Evolutionary conservation across 2,888 invertebrate genomes (phyloP), one percentile per base, ranked within the genome.

Genomic region (Neoascia interrupta): DNA sequence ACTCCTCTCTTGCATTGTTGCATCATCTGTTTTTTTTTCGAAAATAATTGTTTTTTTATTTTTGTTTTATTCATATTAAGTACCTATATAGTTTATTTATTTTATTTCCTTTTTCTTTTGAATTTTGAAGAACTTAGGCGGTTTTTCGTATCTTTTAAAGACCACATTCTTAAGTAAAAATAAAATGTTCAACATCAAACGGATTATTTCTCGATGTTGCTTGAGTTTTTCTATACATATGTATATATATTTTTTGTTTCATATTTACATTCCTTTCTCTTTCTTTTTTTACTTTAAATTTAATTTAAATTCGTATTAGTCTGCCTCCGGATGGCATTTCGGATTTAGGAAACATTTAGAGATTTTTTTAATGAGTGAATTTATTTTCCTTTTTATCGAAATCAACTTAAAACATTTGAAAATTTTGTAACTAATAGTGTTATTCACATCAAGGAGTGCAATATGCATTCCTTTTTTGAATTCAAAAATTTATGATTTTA

Each of bases 281-380:
- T 56, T 23, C 16, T 11, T 51, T 39, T 26, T 70, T 53, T 56
- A 49, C 56, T 56, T 73, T 68, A 73, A 66, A 61, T 68, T 79
- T 73, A 61, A 73, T 73, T 79, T 79, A 79, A 79, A 79, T 79
- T 79, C 79, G 79, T 79, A 73, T 79, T 79, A 79, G 73, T 66
- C 49, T 79, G 79, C 73, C 79, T 63, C 60, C 73, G 66, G 68
- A 56, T 73, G 66, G 79, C 79, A 79, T 60, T 60, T 76, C 64
- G 64, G 76, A 72, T 76, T 76, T 76, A 76, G 76, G 76, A 72
- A 75, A 75, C 70, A 75, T 39, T 76, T 39, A 64, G 47, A 39
- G 15, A 45, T 68, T 39, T 49, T 54, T 45, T 56, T 63, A 45
- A n/a, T n/a, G n/a, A 41, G 37, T 43, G 34, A 31, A 45, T 54